Evolutionary conservation across 2,113 vertebrate species (phyloP).

Genomic region (Pteronura brasiliensis): DNA sequence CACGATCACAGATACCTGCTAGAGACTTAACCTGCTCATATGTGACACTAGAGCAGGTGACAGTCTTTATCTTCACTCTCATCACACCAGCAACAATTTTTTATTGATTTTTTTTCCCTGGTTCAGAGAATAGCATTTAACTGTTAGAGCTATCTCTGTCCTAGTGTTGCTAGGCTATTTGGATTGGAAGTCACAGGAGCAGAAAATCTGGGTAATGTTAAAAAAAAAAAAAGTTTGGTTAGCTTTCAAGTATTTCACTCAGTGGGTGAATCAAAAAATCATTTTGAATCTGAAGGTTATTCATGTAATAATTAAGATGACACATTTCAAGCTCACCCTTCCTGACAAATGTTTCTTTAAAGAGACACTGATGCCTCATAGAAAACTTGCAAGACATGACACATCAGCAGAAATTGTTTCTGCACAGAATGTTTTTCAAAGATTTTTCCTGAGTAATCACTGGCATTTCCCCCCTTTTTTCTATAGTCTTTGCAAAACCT

Average conservation of each 20-base stretch:
- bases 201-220: conserved; percentile 59
- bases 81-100: conserved; percentile 59
- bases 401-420: conserved; percentile 73
- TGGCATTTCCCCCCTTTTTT: conserved; percentile 3
- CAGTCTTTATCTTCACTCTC: conserved; percentile 50
- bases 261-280: conserved; percentile 65
- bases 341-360: conserved; percentile 72
- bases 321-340: conserved; percentile 65
- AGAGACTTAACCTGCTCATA: conserved; percentile 35
- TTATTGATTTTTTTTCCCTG: conserved; percentile 71
- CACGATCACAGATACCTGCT: background rate
- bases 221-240: conserved; percentile 52
- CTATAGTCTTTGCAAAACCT: conserved; percentile 55
- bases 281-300: conserved; percentile 63
- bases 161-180: conserved; percentile 55
- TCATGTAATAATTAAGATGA: conserved; percentile 76
- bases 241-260: conserved; percentile 59
- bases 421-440: conserved; percentile 55
- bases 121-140: conserved; percentile 54
- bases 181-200: conserved; percentile 53
- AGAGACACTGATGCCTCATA: conserved; percentile 63
- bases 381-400: conserved; percentile 60
- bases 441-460: conserved; percentile 73
- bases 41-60: background rate
- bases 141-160: conserved; percentile 55